These are phyloP conservation scores for Sicus ferrugineus DNA, from an alignment of 2,888 invertebrate species.

Conservation along the genomic window DNA sequence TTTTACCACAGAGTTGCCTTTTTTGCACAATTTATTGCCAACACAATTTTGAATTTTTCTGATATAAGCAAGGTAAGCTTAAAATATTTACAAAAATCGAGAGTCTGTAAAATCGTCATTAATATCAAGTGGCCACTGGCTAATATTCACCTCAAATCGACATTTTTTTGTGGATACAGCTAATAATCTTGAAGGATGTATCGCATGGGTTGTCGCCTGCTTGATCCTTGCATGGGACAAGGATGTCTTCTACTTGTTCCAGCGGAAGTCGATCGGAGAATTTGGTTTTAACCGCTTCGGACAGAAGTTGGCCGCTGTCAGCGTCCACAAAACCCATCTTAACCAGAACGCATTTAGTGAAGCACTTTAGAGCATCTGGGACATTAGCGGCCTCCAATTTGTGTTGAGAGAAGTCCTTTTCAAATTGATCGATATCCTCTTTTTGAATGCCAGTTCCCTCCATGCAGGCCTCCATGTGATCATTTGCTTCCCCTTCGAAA, in stretches of 20 bases:
- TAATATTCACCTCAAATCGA: no score
- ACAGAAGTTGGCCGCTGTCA: background rate
- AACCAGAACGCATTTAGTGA: conserved; percentile 1
- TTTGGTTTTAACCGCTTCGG: background rate
- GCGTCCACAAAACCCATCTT: background rate
- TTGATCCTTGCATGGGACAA: background rate
- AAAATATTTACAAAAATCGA: no score
- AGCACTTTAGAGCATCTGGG: background rate
- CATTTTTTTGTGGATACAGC: background rate
- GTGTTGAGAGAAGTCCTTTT: no score
- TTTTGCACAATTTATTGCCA: no score
- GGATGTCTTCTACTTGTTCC: background rate
- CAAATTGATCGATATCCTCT: background rate
- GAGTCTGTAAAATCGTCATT: no score
- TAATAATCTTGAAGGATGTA: background rate
- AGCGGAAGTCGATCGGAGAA: background rate
- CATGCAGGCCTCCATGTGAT: background rate
- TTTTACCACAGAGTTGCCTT: no score
- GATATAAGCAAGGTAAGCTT: no score
- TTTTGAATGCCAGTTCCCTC: no score
- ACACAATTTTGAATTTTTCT: no score
- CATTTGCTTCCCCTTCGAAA: no score
- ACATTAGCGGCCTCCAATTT: background rate
- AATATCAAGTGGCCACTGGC: no score
- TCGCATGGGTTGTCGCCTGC: background rate